Conservation (phyloP, 2,888 invertebrate species). For the Apodemia zela region DNA sequence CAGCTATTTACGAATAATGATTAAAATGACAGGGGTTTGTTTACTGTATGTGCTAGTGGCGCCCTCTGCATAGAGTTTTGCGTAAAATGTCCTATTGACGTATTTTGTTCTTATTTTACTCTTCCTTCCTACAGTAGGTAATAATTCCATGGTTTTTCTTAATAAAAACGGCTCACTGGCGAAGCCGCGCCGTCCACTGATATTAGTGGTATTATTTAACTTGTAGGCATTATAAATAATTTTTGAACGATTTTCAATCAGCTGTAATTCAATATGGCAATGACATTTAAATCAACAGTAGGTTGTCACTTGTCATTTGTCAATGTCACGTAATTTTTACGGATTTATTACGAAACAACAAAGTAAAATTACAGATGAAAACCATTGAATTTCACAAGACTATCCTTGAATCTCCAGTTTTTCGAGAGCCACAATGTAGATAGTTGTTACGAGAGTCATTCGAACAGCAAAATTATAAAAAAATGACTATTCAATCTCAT, state of each 20-base stretch:
- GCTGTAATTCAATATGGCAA: slow-evolving; percentile 16
- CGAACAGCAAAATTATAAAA: neutral
- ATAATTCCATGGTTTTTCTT: no score
- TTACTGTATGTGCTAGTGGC: no score
- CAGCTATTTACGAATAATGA: no score
- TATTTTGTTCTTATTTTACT: no score
- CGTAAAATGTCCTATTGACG: no score
- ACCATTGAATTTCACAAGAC: slow-evolving; percentile 20
- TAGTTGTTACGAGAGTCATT: neutral
- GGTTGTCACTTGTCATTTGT: slow-evolving; percentile 38
- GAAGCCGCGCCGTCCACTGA: no score
- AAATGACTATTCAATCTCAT: neutral
- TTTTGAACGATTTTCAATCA: slow-evolving; percentile 21
- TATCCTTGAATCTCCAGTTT: slow-evolving; percentile 22
- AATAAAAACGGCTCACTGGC: no score
- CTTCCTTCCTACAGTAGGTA: no score
- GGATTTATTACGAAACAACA: slow-evolving; percentile 55
- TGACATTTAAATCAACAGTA: slow-evolving; percentile 26
- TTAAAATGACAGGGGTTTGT: no score
- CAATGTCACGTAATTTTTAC: slow-evolving; percentile 30
- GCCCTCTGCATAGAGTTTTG: no score
- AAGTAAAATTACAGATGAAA: slow-evolving; percentile 28
- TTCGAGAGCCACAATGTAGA: slow-evolving; percentile 11
- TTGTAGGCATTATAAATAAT: no score
- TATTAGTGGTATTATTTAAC: no score